A percentile compares a stretch with the other conserved stretches of the same genome.
phyloP scores from a whole-genome alignment of 2,888 invertebrate genomes.

The Chrysodeixis includens region DNA sequence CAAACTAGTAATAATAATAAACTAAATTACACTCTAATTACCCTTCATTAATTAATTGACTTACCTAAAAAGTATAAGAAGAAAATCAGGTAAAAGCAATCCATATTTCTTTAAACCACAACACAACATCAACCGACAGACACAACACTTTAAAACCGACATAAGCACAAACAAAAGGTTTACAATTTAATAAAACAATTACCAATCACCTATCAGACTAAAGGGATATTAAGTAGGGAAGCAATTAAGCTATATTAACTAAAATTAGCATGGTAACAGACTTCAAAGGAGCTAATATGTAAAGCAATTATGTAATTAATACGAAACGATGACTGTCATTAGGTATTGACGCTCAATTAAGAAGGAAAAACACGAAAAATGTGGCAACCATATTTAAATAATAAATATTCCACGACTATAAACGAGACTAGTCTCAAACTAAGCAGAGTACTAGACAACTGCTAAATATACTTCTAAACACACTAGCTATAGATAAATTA shows the following conservation, averaged over 20 bases:
- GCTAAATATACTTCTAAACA: too few species aligned
- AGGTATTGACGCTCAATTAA: not conserved
- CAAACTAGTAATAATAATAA: too few species aligned
- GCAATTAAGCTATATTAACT: not conserved
- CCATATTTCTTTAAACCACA: not conserved
- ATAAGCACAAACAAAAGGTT: not conserved
- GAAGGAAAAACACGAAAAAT: too few species aligned
- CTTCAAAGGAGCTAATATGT: constrained; percentile 3
- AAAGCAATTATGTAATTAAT: not conserved
- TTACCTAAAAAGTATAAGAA: not conserved
- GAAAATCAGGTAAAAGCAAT: not conserved
- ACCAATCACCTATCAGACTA: not conserved
- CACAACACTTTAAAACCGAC: not conserved
- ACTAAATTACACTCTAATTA: too few species aligned
- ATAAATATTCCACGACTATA: too few species aligned
- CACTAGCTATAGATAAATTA: too few species aligned
- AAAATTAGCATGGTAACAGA: not conserved
- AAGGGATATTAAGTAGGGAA: constrained; percentile 1
- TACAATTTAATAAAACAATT: not conserved
- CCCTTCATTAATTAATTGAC: too few species aligned
- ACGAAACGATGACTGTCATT: not conserved
- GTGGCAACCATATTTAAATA: too few species aligned
- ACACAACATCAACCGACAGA: not conserved
- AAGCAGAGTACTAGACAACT: too few species aligned
- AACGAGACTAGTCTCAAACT: too few species aligned